These are phyloP conservation scores for Melangyna quadrimaculata DNA, from an alignment of 2,888 invertebrate genomes.

Conservation along the genomic window DNA sequence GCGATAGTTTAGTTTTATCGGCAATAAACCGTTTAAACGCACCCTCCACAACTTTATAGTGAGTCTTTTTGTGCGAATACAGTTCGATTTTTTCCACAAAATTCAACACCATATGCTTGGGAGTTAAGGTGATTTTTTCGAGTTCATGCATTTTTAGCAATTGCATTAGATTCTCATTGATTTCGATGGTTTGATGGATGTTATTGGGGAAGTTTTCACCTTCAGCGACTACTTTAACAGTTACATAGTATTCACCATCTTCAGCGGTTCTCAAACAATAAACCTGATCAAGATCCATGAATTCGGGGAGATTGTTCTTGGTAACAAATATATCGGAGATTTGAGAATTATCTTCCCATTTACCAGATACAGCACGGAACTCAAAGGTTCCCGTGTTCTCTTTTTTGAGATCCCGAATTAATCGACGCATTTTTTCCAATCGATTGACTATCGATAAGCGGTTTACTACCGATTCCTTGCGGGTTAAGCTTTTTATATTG, in stretches of 20 bases:
- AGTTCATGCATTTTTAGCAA: slow-evolving; percentile 78
- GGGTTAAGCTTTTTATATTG: slow-evolving; percentile 75
- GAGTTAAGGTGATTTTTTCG: slow-evolving; percentile 78
- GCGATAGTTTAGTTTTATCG: slow-evolving; percentile 76
- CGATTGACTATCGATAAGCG: slow-evolving; percentile 73
- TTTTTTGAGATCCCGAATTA: slow-evolving; percentile 77
- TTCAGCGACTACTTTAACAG: slow-evolving; percentile 75
- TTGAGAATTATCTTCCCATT: slow-evolving; percentile 77
- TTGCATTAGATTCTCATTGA: slow-evolving; percentile 80
- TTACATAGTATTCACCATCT: slow-evolving; percentile 78
- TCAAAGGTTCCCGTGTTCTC: slow-evolving; percentile 78
- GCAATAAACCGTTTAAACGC: slow-evolving; percentile 80
- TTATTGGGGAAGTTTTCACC: slow-evolving; percentile 76
- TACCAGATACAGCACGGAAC: slow-evolving; percentile 79
- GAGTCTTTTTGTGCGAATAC: slow-evolving; percentile 78
- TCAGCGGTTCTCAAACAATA: slow-evolving; percentile 77
- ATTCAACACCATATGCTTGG: slow-evolving; percentile 79
- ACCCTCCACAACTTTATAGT: slow-evolving; percentile 80
- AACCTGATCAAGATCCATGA: slow-evolving; percentile 78
- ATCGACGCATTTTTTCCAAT: slow-evolving; percentile 78
- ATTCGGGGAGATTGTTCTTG: slow-evolving; percentile 78
- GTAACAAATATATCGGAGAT: slow-evolving; percentile 80
- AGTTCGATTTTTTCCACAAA: slow-evolving; percentile 80
- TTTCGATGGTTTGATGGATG: slow-evolving; percentile 79
- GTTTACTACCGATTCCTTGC: slow-evolving; percentile 62